Evolutionary conservation across 2,113 vertebrate genomes (phyloP), one percentile per base, ranked within the genome.

Genomic region (Excalfactoria chinensis): DNA sequence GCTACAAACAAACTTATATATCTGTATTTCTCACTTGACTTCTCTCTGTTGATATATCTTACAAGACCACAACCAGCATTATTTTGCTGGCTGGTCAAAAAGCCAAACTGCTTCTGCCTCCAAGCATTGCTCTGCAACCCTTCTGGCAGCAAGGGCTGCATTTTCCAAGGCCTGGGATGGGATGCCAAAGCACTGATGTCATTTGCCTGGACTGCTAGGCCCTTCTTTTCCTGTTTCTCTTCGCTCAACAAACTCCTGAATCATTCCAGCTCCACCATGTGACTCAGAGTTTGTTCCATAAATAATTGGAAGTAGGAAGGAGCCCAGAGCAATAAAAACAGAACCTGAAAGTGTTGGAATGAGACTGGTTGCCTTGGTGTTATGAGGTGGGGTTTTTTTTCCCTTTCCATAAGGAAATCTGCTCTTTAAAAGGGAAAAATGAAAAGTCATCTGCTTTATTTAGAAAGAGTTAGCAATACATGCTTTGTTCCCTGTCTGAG

Each of bases 161-260:
- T 93, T 86, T 95, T 93, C 87, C 88, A 77, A 63, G 49, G 78
- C 48, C 69, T 88, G 67, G 78, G 56, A 92, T 0, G 0, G 80
- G 80, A 96, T 94, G 95, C 94, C 43, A 5, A 90, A 78, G 70
- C 32, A 68, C 83, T 96, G 91, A 96, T 93, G 88, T 97, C 21
- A 97, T 89, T 75, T 68, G 89, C 21, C 70, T 90, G 86, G 87
- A 71, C 56, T 0, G 44, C 88, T 91, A 93, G 83, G 75, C 84
- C 69, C 84, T 95, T 93, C 87, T 95, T 94, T 93, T 95, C 87
- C 93, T 89, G 58, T 90, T 96, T 91, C 94, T 82, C 73, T 86
- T 88, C 0, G 0, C 69, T 92, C 71, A 93, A 73, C 86, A 90
- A 93, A 94, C 48, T 84, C 69, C 63, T 88, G 91, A 92, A 94